Evolutionary conservation across 2,797 vertebrate species (phyloP), one percentile per base, ranked within the genome.

Genomic region (Buceros bicornis): DNA sequence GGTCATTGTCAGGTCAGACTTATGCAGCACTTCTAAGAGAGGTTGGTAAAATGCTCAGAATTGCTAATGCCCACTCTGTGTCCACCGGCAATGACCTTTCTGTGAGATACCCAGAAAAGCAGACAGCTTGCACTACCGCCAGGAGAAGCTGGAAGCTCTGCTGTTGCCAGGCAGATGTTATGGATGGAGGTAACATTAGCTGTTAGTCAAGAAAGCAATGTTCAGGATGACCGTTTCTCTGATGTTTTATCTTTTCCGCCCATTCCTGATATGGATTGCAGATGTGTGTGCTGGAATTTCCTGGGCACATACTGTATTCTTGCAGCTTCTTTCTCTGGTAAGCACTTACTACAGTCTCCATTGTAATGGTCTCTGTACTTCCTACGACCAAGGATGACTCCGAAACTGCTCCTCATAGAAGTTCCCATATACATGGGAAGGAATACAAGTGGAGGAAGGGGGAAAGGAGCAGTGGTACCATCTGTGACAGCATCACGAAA

Each of bases 21-120:
- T 96, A 91, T 37, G 94, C 92, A 93, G 89, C 65, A 91, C 47
- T 95, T 96, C 93, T 76, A 66, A 77, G 82, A 86, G 82, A 70
- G 57, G 35, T 24, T 91, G 87, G 72, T 83, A 76, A 91, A 96
- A 81, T 50, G 69, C 67, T 94, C 42, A 45, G 95, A 97, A 94
- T 93, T 4, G 1, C 40, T 96, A 91, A 93, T 95, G 93, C 19
- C 82, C 28, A 6, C 88, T 81, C 58, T 56, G 25, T 82, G 85
- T 87, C 89, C 65, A 69, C 37, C 66, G 72, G 37, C 65, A 85
- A 71, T 71, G 95, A 92, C 78, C 89, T 85, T 74, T 65, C 57
- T 35, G 29, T 72, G 65, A 81, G 67, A 58, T 31, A 67, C 6
- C 16, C 62, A 82, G 43, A 73, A 84, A 92, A 89, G n/a, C 72